phyloP scores from a whole-genome alignment of 2,888 invertebrate genomes.

The Cactoblastis cactorum region DNA sequence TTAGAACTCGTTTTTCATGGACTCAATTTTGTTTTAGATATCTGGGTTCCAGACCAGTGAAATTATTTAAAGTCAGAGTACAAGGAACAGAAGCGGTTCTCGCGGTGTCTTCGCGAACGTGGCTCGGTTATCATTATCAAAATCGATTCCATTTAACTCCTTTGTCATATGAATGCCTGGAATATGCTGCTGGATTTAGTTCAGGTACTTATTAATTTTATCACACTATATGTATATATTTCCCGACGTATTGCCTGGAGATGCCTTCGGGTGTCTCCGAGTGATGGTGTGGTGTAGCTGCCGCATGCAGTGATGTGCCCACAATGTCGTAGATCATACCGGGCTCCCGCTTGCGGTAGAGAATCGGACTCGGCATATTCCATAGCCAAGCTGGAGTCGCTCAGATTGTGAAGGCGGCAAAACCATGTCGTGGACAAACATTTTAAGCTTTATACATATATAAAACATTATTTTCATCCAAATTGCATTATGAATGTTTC shows the following conservation, averaged over 20 bases:
- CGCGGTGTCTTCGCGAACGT: conserved; percentile 98
- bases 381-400: conserved; percentile 85
- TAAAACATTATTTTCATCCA: neutral
- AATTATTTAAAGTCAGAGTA: conserved; percentile 96
- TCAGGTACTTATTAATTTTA: conserved; percentile 79
- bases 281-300: conserved; percentile 73
- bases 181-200: conserved; percentile 98
- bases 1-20: neutral
- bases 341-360: conserved; percentile 74
- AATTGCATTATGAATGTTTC: neutral
- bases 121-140: conserved; percentile 99
- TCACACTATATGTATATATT: no score
- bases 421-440: conserved; percentile 83
- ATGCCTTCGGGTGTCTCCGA: conserved; percentile 46
- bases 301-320: conserved; percentile 71
- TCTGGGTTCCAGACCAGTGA: conserved; percentile 96
- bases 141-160: conserved; percentile 97
- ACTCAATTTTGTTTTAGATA: conserved; percentile 76
- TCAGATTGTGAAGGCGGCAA: conserved; percentile 83
- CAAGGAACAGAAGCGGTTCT: conserved; percentile 97
- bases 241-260: conserved; percentile 54
- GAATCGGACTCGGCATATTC: conserved; percentile 84
- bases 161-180: conserved; percentile 96
- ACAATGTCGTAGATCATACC: conserved; percentile 82
- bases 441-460: neutral